phyloP scores from a whole-genome alignment of 2,113 vertebrate species.

The Cynopterus brachyotis region DNA sequence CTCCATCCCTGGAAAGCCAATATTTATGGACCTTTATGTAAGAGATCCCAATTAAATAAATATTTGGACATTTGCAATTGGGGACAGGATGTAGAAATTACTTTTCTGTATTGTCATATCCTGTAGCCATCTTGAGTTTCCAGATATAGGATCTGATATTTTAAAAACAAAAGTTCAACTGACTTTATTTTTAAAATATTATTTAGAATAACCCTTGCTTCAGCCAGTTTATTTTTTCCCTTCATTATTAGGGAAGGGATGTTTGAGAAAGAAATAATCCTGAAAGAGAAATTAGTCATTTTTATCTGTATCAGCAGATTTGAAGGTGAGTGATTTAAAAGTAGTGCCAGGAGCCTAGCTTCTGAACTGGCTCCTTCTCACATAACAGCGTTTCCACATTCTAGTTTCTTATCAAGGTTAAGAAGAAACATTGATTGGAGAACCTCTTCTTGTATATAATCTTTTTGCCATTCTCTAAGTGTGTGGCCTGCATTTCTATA shows the following conservation, averaged over 20 bases:
- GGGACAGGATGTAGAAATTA: neutral
- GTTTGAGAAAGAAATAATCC: neutral
- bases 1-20: neutral
- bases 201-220: neutral
- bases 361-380: slow-evolving; percentile 2
- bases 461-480: neutral
- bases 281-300: neutral
- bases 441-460: neutral
- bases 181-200: neutral
- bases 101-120: neutral
- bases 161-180: neutral
- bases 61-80: neutral
- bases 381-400: neutral
- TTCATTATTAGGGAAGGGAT: neutral
- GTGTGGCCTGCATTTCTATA: neutral
- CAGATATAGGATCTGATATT: neutral
- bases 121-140: neutral
- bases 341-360: neutral
- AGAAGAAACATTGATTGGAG: neutral
- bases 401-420: neutral
- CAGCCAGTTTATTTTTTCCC: neutral
- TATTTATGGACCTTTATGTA: neutral
- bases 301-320: neutral
- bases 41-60: neutral
- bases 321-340: neutral